A percentile compares a stretch with the other conserved stretches of the same genome.
These are phyloP conservation scores for Chymomyza amoena DNA, from an alignment of 2,888 invertebrate species.

Conservation along the genomic window DNA sequence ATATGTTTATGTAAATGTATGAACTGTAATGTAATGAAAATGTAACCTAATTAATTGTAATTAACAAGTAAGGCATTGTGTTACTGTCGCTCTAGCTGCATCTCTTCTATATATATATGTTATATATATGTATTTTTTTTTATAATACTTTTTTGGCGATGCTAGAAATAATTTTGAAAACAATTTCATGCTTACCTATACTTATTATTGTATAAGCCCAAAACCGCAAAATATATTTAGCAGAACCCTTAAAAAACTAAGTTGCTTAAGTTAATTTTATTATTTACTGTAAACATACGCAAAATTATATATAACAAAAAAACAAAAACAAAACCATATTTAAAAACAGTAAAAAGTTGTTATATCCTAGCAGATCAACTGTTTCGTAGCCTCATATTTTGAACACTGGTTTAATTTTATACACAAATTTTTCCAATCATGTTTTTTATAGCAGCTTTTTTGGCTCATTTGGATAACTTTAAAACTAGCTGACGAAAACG, in stretches of 20 bases:
- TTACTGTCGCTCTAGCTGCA: too few relatives aligned
- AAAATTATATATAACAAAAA: not conserved
- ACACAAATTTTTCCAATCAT: too few relatives aligned
- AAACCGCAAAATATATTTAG: not conserved
- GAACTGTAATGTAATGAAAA: not conserved
- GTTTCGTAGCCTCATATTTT: too few relatives aligned
- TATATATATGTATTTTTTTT: not conserved
- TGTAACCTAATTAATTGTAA: not conserved
- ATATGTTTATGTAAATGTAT: conserved; percentile 1
- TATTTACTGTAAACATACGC: not conserved
- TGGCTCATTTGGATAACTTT: too few relatives aligned
- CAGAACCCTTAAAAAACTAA: not conserved
- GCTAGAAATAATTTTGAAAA: conserved; percentile 9
- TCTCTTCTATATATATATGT: too few relatives aligned
- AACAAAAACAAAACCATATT: not conserved
- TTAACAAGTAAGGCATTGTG: not conserved
- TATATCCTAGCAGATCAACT: not conserved
- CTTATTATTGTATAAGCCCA: not conserved
- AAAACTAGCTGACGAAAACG: not conserved
- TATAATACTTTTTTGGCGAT: not conserved
- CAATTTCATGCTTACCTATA: not conserved
- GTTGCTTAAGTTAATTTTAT: not conserved
- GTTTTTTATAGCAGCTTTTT: too few relatives aligned
- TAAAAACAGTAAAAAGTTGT: not conserved
- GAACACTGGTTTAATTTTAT: too few relatives aligned